Evolutionary conservation across 2,113 vertebrate species (phyloP), one percentile per base, ranked within the genome.

Genomic region (Plotosus lineatus): DNA sequence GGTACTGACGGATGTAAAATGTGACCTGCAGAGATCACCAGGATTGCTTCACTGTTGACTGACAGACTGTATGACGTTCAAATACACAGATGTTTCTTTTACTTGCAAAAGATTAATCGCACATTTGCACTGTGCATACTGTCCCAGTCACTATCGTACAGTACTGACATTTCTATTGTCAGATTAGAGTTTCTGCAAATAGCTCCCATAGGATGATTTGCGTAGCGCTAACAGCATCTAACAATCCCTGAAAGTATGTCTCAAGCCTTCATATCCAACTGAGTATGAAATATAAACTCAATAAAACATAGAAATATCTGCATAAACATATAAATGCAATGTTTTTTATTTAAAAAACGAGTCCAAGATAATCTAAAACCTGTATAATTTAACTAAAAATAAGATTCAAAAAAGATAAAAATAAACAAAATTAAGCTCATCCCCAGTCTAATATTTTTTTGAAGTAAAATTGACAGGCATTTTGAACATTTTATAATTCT

Each of bases 1-100:
- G 92, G 97, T 98, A 74, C 2, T 19, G 58, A 74, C 2, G 14
- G 58, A 14, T 36, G 3, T 21, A 26, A 19, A 31, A 19, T 36
- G 12, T n/a, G n/a, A n/a, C n/a, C n/a, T n/a, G n/a, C n/a, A n/a
- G n/a, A n/a, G n/a, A n/a, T n/a, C n/a, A n/a, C 14, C n/a, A 31
- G 28, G 42, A 55, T 31, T 19, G 12, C 12, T 42, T 19, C 36
- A 42, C 3, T 68, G 1, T 28, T 71, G 40, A 46, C 28, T 71
- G 40, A 46, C 28, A 9, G n/a, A 2, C 3, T 48, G 26, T 17
- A 17, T 46, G n/a, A 46, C 26, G n/a, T 69, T 46, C n/a, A 19
- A 14, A 19, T 23, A 69, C 1, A 19, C 17, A 38, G 61, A 17
- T 1, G 1, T 65, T 42, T 14, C 1, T 65, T 65, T 36, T 21